Base-by-base conservation (phyloP, 2,113 vertebrate genomes). In the Trogon surrucura region DNA sequence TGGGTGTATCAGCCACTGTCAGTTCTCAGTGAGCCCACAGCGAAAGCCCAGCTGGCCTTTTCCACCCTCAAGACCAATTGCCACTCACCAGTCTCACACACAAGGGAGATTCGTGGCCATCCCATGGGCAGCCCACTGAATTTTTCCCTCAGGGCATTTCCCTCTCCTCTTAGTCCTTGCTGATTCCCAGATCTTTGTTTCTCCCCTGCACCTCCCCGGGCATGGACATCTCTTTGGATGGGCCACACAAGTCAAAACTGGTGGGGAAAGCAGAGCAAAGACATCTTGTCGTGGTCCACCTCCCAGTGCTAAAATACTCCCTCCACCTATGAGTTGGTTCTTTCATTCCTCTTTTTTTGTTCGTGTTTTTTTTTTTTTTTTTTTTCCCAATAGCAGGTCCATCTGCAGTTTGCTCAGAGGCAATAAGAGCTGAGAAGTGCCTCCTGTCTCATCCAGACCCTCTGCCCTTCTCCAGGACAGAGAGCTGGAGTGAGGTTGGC, bases 61-160 rank as follows among this genome's bases (percentile, higher is more conserved):
- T 19, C 64, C 60, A 73, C 6, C 74, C 51, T 9, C 65, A 81
- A 58, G n/a, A 73, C 15, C 18, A 20, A 5, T 7, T 34, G 16
- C 38, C 44, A 38, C 69, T 78, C 16, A 3, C 45, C 16, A 34
- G 60, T 45, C 11, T 64, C 54, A 64, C 64, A 32, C 26, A 22
- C 0, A 11, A 41, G 41, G 41, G 3, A 48, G 27, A 12, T 16
- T 23, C 1, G 1, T 7, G 45, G 36, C 27, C 70, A 38, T 45
- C 23, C 44, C 83, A 51, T 0, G 1, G 48, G 34, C 0, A 2
- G 50, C 20, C 22, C 34, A n/a, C 67, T 2, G 2, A 47, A n/a
- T 29, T 48, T 27, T 87, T 71, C 67, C 13, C 48, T 21, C n/a
- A 13, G 19, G 29, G 67, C 3, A 8, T 26, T 81, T 44, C 54